A percentile compares a stretch with the other conserved stretches of the same genome.
phyloP scores from a whole-genome alignment of 2,797 vertebrate species.

The Coilia nasus region DNA sequence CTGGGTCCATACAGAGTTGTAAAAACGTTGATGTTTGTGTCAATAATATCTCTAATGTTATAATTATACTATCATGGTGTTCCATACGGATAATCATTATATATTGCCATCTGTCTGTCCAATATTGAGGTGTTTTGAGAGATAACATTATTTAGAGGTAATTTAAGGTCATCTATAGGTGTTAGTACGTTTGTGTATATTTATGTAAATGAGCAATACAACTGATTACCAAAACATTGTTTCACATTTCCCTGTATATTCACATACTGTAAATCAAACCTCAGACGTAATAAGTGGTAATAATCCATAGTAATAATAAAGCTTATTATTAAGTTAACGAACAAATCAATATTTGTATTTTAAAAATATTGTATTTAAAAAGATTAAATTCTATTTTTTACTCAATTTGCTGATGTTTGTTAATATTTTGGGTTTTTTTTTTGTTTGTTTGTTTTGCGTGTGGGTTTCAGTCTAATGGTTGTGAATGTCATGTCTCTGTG shows the following conservation, averaged over 20 bases:
- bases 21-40: conserved; percentile 58
- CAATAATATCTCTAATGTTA: conserved; percentile 51
- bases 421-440: conserved; percentile 71
- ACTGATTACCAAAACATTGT: conserved; percentile 82
- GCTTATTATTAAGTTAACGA: conserved; percentile 77
- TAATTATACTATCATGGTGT: conserved; percentile 58
- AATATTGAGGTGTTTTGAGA: conserved; percentile 57
- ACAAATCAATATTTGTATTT: conserved; percentile 85
- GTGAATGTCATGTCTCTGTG: conserved; percentile 76
- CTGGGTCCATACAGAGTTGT: conserved; percentile 61
- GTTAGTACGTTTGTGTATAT: conserved; percentile 77
- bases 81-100: conserved; percentile 56
- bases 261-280: conserved; percentile 78
- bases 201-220: conserved; percentile 83
- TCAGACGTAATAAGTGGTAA: conserved; percentile 74
- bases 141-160: conserved; percentile 63
- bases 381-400: conserved; percentile 88
- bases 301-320: conserved; percentile 70
- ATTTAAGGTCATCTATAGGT: conserved; percentile 72
- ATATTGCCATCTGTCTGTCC: conserved; percentile 55
- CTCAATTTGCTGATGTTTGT: conserved; percentile 82
- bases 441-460: conserved; percentile 71
- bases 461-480: conserved; percentile 70
- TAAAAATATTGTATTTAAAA: conserved; percentile 83
- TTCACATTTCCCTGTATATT: conserved; percentile 79